A percentile compares a stretch with the other conserved stretches of the same genome.
phyloP scores from a whole-genome alignment of 2,113 vertebrate genomes.

The Trematocara zebra region DNA sequence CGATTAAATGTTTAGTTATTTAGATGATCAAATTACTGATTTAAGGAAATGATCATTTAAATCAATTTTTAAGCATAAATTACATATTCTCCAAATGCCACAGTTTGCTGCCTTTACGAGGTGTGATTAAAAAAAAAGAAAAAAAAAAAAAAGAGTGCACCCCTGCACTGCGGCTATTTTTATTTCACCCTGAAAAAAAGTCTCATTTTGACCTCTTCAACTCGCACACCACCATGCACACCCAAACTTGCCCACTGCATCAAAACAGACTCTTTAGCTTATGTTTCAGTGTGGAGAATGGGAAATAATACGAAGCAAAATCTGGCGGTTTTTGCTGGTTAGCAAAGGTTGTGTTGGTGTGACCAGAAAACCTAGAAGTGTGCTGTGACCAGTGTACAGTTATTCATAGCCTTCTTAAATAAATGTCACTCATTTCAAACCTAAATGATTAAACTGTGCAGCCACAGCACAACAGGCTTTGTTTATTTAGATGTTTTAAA shows the following conservation, averaged over 20 bases:
- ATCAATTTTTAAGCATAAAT: neutral
- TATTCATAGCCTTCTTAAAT: neutral
- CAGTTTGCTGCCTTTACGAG: neutral
- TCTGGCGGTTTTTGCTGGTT: neutral
- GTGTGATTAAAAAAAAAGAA: fast-evolving
- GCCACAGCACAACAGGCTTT: neutral
- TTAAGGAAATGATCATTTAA: neutral
- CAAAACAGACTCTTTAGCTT: neutral
- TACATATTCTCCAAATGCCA: neutral
- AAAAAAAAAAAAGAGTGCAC: neutral
- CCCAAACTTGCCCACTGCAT: neutral
- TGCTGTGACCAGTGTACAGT: neutral
- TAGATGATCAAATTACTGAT: neutral
- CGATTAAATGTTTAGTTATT: neutral
- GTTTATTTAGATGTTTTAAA: neutral
- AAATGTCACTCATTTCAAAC: neutral
- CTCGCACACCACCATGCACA: neutral
- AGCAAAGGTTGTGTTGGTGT: neutral
- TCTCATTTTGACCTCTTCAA: neutral
- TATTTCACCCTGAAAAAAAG: neutral
- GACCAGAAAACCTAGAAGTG: neutral
- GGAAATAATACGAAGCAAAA: neutral
- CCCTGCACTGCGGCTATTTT: fast-evolving
- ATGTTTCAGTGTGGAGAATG: neutral
- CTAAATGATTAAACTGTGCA: neutral